Conservation (phyloP, 1,140 invertebrate genomes). For the Microvelia longipes region DNA sequence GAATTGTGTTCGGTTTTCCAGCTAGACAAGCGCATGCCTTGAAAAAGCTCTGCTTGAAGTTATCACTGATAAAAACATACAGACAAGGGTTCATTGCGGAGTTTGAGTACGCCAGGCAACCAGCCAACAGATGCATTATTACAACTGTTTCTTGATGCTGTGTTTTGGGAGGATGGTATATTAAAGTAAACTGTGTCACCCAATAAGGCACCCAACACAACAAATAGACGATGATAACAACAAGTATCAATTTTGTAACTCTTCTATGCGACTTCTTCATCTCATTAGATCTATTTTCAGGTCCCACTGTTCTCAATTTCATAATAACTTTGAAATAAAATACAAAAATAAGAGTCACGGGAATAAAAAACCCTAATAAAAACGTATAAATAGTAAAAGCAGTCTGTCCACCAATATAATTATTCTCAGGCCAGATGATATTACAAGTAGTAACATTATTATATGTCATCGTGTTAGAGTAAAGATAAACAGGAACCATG, state of each 20-base stretch:
- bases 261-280: too few relatives aligned
- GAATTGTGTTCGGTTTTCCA: slow-evolving; percentile 69
- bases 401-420: slow-evolving; percentile 37
- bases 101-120: slow-evolving; percentile 86
- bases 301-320: too few relatives aligned
- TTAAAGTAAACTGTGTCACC: slow-evolving; percentile 50
- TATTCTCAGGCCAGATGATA: slow-evolving; percentile 58
- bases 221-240: slow-evolving; percentile 89
- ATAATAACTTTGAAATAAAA: slow-evolving; percentile 90
- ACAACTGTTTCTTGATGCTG: slow-evolving; percentile 54
- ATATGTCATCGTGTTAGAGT: slow-evolving; percentile 55
- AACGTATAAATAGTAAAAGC: slow-evolving; percentile 85
- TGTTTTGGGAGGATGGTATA: slow-evolving; percentile 37
- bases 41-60: slow-evolving; percentile 87
- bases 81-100: slow-evolving; percentile 94
- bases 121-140: slow-evolving; percentile 63
- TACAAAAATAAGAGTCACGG: slow-evolving; percentile 78
- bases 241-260: slow-evolving; percentile 84
- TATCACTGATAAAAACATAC: slow-evolving; percentile 86
- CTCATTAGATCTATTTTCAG: too few relatives aligned
- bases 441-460: slow-evolving; percentile 48
- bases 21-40: slow-evolving; percentile 77
- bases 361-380: slow-evolving; percentile 80
- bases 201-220: slow-evolving; percentile 95
- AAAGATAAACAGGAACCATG: slow-evolving; percentile 85